Evolutionary conservation across 2,113 vertebrate genomes (phyloP).

Genomic region (Podiceps cristatus): DNA sequence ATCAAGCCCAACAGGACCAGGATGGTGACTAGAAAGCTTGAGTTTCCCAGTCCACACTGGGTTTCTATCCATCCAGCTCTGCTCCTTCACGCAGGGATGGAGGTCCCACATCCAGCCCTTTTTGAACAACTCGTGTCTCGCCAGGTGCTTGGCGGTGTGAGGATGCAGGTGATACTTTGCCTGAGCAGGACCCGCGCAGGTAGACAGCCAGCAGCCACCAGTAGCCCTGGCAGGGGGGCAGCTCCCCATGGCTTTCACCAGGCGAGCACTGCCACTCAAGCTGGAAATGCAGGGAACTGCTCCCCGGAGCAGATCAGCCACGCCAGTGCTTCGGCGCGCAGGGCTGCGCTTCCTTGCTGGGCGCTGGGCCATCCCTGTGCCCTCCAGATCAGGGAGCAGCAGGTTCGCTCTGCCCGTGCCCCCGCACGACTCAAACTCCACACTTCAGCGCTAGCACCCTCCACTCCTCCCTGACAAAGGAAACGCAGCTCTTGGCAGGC

Average conservation of each 20-base stretch:
- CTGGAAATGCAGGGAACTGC: background rate
- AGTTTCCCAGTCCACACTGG: background rate
- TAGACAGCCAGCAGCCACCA: background rate
- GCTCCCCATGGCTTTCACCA: background rate
- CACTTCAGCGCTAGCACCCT: background rate
- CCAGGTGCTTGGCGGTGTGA: background rate
- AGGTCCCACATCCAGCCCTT: accelerated
- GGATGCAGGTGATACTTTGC: background rate
- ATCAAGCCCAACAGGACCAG: background rate
- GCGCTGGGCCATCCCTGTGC: accelerated
- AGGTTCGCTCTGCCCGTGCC: background rate
- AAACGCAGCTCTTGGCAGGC: slow-evolving; percentile 36
- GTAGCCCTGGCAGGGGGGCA: background rate
- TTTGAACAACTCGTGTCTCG: accelerated
- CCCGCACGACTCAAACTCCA: accelerated
- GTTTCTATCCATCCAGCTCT: background rate
- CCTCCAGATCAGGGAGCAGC: background rate
- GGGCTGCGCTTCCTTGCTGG: background rate
- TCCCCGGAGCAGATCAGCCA: accelerated
- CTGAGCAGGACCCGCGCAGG: accelerated
- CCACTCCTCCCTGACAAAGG: background rate
- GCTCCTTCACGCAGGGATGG: background rate
- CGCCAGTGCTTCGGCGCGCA: accelerated
- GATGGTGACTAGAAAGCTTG: background rate
- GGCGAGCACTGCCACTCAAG: accelerated